Percentiles rank a stretch among this genome's conserved stretches.
Evolutionary conservation across 2,797 vertebrate genomes (phyloP).

Genomic region (Geotrypetes seraphini): DNA sequence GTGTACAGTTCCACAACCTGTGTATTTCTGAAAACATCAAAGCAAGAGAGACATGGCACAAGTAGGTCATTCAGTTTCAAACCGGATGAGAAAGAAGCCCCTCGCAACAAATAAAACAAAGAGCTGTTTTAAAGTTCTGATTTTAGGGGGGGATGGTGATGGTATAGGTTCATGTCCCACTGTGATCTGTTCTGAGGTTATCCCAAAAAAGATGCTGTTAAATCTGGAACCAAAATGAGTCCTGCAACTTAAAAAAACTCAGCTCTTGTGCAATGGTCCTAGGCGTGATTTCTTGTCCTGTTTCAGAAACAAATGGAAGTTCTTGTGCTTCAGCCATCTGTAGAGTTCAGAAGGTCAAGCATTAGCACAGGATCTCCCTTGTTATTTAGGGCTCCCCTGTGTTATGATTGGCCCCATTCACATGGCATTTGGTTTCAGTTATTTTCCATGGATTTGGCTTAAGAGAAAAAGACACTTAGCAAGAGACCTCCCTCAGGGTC

Average conservation of each 20-base stretch:
- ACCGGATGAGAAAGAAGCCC: not conserved
- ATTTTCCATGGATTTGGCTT: slow-evolving; percentile 46
- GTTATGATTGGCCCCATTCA: slow-evolving; percentile 43
- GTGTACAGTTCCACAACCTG: too few relatives aligned
- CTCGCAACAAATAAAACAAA: not conserved
- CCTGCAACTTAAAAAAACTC: slow-evolving; percentile 20
- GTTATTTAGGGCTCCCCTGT: slow-evolving; percentile 45
- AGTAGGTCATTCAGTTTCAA: not conserved
- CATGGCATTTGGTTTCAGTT: slow-evolving; percentile 44
- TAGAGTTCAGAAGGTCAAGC: slow-evolving; percentile 45
- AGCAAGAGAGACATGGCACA: not conserved
- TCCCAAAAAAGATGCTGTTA: slow-evolving; percentile 29
- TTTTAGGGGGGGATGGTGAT: too few relatives aligned
- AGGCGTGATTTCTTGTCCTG: slow-evolving; percentile 11
- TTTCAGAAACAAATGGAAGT: slow-evolving; percentile 15
- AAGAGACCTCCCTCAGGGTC: slow-evolving; percentile 34
- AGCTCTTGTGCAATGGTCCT: slow-evolving; percentile 16
- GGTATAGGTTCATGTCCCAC: slow-evolving; percentile 25
- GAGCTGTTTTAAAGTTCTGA: too few relatives aligned
- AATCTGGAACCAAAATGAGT: slow-evolving; percentile 19
- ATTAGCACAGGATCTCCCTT: slow-evolving; percentile 41
- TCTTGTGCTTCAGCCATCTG: slow-evolving; percentile 33
- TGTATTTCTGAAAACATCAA: too few relatives aligned
- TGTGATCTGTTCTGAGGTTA: slow-evolving; percentile 11
- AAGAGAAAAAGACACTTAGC: slow-evolving; percentile 34